phyloP scores from a whole-genome alignment of 2,113 vertebrate genomes.

The Physeter macrocephalus region DNA sequence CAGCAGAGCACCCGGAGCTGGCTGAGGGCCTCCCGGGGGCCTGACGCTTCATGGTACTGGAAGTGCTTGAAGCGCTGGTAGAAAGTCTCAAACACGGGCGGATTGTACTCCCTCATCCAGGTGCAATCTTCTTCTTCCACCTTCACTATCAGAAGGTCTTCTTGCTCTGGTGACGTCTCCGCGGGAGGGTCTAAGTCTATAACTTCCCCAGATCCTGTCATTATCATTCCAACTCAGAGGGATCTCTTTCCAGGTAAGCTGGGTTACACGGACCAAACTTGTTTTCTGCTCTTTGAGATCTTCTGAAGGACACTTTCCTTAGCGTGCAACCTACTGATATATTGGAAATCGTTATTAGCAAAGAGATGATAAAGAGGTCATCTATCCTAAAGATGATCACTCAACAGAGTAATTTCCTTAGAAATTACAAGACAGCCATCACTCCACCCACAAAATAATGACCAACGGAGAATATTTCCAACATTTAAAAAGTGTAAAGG shows the following conservation, averaged over 20 bases:
- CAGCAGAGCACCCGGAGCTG: conserved; percentile 70
- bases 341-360: conserved; percentile 43
- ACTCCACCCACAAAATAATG: neutral
- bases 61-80: conserved; percentile 71
- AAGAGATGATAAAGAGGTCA: conserved; percentile 25
- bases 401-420: neutral
- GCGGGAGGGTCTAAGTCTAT: conserved; percentile 54
- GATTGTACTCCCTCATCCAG: conserved; percentile 61
- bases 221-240: conserved; percentile 63
- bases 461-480: neutral
- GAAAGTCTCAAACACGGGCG: conserved; percentile 43
- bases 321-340: conserved; percentile 29
- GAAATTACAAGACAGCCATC: neutral
- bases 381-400: neutral
- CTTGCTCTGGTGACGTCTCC: conserved; percentile 53
- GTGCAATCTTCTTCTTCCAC: conserved; percentile 73
- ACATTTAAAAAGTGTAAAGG: neutral
- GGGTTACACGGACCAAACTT: neutral
- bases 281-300: conserved; percentile 20
- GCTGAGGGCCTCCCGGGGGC: conserved; percentile 67
- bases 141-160: conserved; percentile 71
- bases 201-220: conserved; percentile 58
- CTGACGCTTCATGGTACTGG: conserved; percentile 67
- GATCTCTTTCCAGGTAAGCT: neutral
- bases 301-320: conserved; percentile 21